Evolutionary conservation across 2,888 invertebrate species (phyloP).

Genomic region (Eubasilissa splendida): DNA sequence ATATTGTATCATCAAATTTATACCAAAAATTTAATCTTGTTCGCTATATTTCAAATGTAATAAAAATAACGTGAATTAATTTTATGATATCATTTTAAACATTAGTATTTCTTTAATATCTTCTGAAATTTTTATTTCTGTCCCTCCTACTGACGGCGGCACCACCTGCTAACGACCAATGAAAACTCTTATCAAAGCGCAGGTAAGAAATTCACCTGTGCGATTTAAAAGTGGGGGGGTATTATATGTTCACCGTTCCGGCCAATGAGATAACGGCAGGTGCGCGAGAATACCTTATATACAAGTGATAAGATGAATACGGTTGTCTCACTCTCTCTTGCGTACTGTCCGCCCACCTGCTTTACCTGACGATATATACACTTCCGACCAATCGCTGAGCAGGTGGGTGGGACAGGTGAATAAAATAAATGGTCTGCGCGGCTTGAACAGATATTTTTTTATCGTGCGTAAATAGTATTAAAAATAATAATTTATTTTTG

Average conservation of each 20-base stretch:
- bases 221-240: constrained; percentile 32
- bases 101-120: too few species aligned
- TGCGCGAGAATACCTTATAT: constrained; percentile 37
- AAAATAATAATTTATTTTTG: too few species aligned
- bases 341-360: constrained; percentile 47
- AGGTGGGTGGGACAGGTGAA: constrained; percentile 46
- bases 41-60: too few species aligned
- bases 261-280: constrained; percentile 55
- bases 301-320: constrained; percentile 22
- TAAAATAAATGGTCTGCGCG: constrained; percentile 9
- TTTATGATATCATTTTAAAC: too few species aligned
- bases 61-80: too few species aligned
- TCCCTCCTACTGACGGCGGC: neutral
- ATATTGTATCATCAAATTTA: too few species aligned
- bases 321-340: constrained; percentile 40
- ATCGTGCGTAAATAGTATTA: neutral
- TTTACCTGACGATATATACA: constrained; percentile 18
- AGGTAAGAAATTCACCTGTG: constrained; percentile 50
- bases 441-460: constrained; percentile 3
- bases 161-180: constrained; percentile 22
- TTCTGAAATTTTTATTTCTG: neutral
- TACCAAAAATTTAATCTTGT: too few species aligned
- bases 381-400: constrained; percentile 29
- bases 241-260: constrained; percentile 33
- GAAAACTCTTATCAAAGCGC: constrained; percentile 6